A percentile compares a stretch with the other conserved stretches of the same genome.
Evolutionary conservation across 1,140 invertebrate genomes (phyloP).

Genomic region (Delia radicum): DNA sequence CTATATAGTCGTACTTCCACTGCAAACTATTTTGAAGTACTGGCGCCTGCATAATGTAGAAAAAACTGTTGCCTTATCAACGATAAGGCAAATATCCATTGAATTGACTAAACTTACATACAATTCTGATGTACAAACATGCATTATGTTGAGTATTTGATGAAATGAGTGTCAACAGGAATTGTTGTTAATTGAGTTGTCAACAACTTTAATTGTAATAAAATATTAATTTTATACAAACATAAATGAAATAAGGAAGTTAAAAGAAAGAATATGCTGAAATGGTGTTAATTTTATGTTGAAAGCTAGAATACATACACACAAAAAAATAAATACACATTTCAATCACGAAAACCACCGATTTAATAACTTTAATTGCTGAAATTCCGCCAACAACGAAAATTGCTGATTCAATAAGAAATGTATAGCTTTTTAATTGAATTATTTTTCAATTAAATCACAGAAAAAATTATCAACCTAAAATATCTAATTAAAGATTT

Average conservation of each 20-base stretch:
- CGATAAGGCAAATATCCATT: not conserved
- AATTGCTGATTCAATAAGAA: too few species aligned
- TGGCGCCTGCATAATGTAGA: not conserved
- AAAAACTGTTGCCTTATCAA: not conserved
- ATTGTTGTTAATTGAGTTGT: not conserved
- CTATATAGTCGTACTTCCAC: not conserved
- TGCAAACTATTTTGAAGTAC: not conserved
- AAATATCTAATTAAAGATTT: too few species aligned
- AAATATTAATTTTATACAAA: not conserved
- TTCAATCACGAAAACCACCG: too few species aligned
- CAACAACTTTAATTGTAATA: not conserved
- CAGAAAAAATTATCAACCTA: too few species aligned
- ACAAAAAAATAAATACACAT: too few species aligned
- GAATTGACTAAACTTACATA: not conserved
- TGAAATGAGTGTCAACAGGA: slow-evolving; percentile 1
- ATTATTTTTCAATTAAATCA: too few species aligned
- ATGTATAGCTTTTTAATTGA: too few species aligned
- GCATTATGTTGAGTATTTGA: not conserved
- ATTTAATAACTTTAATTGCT: too few species aligned
- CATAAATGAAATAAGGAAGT: not conserved
- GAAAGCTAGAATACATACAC: too few species aligned
- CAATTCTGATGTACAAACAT: not conserved
- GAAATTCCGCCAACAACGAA: too few species aligned
- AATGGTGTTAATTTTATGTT: too few species aligned
- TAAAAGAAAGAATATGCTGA: too few species aligned